Percentiles rank a stretch among this genome's conserved stretches.
Conservation (phyloP, 2,888 invertebrate species). For the Diadegma fenestrale region DNA sequence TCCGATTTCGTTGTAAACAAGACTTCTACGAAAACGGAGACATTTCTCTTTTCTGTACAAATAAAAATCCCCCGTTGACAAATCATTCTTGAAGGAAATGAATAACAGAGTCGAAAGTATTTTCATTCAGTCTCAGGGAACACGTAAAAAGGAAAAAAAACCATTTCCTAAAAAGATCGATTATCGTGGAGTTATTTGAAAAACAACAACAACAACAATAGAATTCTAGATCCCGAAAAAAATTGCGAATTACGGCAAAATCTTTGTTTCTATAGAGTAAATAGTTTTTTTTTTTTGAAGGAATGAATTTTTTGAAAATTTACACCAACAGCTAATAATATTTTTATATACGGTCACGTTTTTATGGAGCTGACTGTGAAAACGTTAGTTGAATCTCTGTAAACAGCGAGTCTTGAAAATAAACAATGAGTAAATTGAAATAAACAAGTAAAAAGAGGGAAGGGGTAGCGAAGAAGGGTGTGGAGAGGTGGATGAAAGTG, state of each 20-base stretch:
- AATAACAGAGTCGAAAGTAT: not conserved
- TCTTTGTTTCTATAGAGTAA: not conserved
- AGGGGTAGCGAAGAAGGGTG: not conserved
- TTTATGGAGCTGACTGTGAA: not conserved
- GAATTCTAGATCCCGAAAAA: not conserved
- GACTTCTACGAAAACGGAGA: not conserved
- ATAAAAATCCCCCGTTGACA: not conserved
- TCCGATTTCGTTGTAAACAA: slow-evolving; percentile 5
- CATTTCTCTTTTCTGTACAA: not conserved
- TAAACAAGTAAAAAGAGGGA: not conserved
- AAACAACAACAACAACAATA: not conserved
- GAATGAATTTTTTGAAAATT: too few relatives aligned
- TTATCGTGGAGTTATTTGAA: too few relatives aligned
- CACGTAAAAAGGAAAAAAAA: not conserved
- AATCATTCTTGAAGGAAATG: not conserved
- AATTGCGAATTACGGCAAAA: not conserved
- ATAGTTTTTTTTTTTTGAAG: too few relatives aligned
- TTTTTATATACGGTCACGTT: not conserved
- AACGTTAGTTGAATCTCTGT: not conserved
- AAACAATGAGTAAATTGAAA: slow-evolving; percentile 2
- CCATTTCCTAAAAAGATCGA: not conserved
- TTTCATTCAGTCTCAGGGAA: not conserved
- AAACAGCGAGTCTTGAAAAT: not conserved
- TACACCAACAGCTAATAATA: not conserved
- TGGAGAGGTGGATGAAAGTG: slow-evolving; percentile 10